Base-by-base conservation (phyloP, 2,888 invertebrate species). In the Adelphocoris suturalis region DNA sequence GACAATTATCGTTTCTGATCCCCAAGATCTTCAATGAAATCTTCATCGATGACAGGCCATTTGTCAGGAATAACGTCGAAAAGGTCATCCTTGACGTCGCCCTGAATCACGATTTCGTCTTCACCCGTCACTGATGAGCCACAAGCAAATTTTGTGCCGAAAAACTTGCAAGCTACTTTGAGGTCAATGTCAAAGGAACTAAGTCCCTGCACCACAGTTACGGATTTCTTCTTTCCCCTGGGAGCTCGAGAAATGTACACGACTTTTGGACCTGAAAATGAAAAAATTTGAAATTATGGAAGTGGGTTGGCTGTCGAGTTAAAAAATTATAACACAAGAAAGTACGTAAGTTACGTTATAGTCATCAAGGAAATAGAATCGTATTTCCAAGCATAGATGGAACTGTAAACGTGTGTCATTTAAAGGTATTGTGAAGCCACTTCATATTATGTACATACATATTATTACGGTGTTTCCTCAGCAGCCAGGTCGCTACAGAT, bases 41-140 rank as follows among this genome's bases (percentile, higher is more conserved):
- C 98, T 94, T 98, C 98, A 94, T 98, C 97, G 93, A 98, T 97
- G 96, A 98, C 97, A 89, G 98, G 97, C 99, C 99, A 99, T 94
- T 99, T 99, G 92, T 99, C 99, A 88, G 99, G 98, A 93, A 99
- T 97, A 91, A 99, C 96, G 94, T 99, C 99, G 94, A 98, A 98
- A 37, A 99, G 94, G 92, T 99, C 99, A 94, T 99, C 99, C 94
- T 99, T 99, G 0, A 99, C 98, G 94, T 99, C 99, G 89, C 99
- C 99, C 23, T 86, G 86, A 93, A 99, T 99, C 80, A 99, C 99
- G 93, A 99, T 99, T 94, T 99, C 99, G 95, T 99, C 99, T 92
- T 99, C 98, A 9, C 98, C 99, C 48, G 99, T 99, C 0, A 99
- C 99, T 13, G 99, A 99, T 11, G 99, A 98, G n/a, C 99, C 99